phyloP scores from a whole-genome alignment of 2,113 vertebrate genomes.

The Glareola pratincola region DNA sequence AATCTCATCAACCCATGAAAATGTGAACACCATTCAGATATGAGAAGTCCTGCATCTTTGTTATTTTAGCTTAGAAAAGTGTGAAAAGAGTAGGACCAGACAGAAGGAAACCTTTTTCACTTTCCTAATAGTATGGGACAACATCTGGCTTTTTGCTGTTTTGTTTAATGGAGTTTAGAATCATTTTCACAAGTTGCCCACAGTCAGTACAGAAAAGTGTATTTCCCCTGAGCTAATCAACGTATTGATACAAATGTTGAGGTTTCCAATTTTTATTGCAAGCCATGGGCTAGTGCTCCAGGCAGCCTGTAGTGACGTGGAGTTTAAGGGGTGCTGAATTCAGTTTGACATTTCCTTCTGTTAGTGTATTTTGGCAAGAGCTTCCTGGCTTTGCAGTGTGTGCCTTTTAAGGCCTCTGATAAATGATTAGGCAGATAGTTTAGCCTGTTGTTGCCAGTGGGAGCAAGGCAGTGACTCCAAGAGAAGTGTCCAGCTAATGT shows the following conservation, averaged over 20 bases:
- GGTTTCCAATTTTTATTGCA: background rate
- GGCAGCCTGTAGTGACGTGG: background rate
- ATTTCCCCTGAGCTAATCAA: background rate
- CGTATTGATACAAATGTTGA: background rate
- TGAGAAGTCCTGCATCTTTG: background rate
- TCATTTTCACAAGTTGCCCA: background rate
- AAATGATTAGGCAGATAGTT: constrained; percentile 64
- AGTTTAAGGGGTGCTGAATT: constrained; percentile 20
- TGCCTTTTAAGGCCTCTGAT: constrained; percentile 53
- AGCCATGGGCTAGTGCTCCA: background rate
- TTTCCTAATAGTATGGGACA: background rate
- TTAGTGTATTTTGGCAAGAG: constrained; percentile 51
- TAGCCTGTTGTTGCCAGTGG: constrained; percentile 45
- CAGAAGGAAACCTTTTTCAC: background rate
- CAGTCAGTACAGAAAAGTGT: background rate
- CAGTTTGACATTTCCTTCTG: constrained; percentile 36
- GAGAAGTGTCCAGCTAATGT: constrained; percentile 52
- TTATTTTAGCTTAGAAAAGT: background rate
- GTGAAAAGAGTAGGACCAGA: background rate
- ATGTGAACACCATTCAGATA: background rate
- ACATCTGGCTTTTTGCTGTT: background rate
- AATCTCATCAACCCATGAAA: background rate
- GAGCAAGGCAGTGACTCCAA: constrained; percentile 37
- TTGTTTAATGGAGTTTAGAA: background rate
- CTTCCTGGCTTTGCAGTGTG: background rate